These are phyloP conservation scores for Drosophila formosana DNA, from an alignment of 2,888 invertebrate species.

Conservation along the genomic window DNA sequence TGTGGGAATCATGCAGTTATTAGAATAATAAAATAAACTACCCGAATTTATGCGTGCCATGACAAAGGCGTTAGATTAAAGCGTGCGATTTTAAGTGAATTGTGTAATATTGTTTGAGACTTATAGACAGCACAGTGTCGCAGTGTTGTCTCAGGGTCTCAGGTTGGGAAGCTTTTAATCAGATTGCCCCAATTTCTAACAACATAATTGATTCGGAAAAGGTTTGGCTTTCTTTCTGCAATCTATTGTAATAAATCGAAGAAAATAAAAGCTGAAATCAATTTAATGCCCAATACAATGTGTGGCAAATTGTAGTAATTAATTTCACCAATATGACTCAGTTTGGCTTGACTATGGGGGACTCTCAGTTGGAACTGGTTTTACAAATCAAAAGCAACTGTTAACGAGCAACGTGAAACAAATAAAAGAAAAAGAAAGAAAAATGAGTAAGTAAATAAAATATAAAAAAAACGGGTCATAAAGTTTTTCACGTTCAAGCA, in stretches of 20 bases:
- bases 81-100: constrained; percentile 48
- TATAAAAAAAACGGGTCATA: constrained; percentile 43
- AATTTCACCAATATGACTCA: constrained; percentile 51
- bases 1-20: constrained; percentile 72
- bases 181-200: not conserved
- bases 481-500: constrained; percentile 47
- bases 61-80: constrained; percentile 57
- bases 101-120: constrained; percentile 44
- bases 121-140: constrained; percentile 19
- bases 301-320: constrained; percentile 60
- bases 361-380: constrained; percentile 51
- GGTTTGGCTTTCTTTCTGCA: not conserved
- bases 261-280: constrained; percentile 40
- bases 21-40: constrained; percentile 74
- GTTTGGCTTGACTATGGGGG: constrained; percentile 22
- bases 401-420: constrained; percentile 32
- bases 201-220: not conserved
- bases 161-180: not conserved
- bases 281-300: constrained; percentile 55
- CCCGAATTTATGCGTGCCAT: constrained; percentile 69
- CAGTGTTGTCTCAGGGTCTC: constrained; percentile 30
- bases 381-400: constrained; percentile 45
- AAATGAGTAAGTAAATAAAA: constrained; percentile 23
- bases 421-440: constrained; percentile 11
- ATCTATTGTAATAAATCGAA: not conserved